Conservation (phyloP, 2,113 vertebrate species). For the Dipodomys merriami region DNA sequence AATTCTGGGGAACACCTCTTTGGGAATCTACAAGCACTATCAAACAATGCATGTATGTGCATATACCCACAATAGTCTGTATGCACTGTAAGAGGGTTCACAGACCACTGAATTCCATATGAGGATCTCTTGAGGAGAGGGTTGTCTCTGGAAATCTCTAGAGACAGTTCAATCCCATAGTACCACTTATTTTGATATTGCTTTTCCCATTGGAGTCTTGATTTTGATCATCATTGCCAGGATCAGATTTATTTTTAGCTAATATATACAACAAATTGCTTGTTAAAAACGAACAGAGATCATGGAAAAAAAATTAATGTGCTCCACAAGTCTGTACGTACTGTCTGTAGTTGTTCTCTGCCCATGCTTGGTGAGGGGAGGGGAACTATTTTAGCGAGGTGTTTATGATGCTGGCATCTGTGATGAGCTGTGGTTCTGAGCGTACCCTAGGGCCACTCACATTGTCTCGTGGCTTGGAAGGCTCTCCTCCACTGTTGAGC, state of each 20-base stretch:
- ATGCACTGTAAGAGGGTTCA: background rate
- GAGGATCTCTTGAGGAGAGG: background rate
- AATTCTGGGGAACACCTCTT: background rate
- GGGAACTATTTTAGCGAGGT: background rate
- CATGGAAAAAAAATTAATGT: conserved; percentile 39
- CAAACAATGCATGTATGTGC: background rate
- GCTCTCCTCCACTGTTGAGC: background rate
- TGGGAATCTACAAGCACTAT: background rate
- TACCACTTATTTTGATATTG: background rate
- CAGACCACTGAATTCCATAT: background rate
- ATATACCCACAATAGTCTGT: background rate
- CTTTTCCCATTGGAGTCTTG: background rate
- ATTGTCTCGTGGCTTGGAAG: background rate
- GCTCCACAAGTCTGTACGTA: background rate
- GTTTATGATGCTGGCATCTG: background rate
- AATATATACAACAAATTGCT: background rate
- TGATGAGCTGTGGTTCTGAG: background rate
- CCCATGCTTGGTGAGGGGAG: background rate
- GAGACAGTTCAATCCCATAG: background rate
- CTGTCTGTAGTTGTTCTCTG: background rate
- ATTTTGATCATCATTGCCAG: conserved; percentile 2
- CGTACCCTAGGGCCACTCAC: background rate
- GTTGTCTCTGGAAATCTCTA: background rate
- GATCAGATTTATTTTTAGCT: conserved; percentile 38
- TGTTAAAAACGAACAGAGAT: conserved; percentile 29